A percentile compares a stretch with the other conserved stretches of the same genome.
Conservation (phyloP, 2,888 invertebrate species). For the Spisula subtruncata region DNA sequence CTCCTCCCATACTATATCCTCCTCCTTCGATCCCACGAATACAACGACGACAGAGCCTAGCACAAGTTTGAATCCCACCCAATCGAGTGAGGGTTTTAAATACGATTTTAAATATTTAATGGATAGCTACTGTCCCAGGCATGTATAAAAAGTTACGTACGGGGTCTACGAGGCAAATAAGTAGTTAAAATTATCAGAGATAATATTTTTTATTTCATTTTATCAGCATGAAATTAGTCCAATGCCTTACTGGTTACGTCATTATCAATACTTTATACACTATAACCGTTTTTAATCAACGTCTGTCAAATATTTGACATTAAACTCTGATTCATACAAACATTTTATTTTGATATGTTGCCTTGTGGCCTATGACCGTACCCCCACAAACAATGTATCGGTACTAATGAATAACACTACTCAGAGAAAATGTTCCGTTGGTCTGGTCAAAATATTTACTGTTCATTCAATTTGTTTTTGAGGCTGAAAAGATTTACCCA, state of each 20-base stretch:
- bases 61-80: too few species aligned
- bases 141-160: too few species aligned
- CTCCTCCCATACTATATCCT: too few species aligned
- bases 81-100: too few species aligned
- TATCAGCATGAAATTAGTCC: too few species aligned
- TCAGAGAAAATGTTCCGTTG: background rate
- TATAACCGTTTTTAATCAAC: background rate
- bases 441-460: background rate
- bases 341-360: background rate
- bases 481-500: background rate
- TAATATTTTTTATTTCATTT: too few species aligned
- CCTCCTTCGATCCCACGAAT: too few species aligned
- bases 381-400: background rate
- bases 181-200: too few species aligned
- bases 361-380: background rate
- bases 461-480: background rate
- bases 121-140: too few species aligned
- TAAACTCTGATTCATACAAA: background rate
- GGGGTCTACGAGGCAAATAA: too few species aligned
- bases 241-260: background rate
- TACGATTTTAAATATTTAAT: too few species aligned
- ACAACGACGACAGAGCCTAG: too few species aligned
- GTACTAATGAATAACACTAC: background rate
- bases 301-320: background rate
- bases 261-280: background rate